Base-by-base conservation (phyloP, 2,888 invertebrate genomes). In the Eustalomyia histrio region DNA sequence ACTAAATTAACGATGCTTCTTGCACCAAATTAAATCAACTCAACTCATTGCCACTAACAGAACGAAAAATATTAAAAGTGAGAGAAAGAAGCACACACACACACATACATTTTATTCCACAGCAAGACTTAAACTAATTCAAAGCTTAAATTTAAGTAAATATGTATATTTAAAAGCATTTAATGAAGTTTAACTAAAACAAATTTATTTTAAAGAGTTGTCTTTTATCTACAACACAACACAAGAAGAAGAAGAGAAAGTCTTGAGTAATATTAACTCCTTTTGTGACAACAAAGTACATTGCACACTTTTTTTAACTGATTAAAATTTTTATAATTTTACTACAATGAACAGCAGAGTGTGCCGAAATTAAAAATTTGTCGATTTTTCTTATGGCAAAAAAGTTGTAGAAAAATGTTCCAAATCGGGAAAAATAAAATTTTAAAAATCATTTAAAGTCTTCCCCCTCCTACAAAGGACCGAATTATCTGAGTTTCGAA, bases 81-180 rank as follows among this genome's bases (percentile, higher is more conserved):
- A 3, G 29, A 6, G 7, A 29, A 29, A 6, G 24, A 29, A 6
- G 7, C 7, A 29, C 29, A 29, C 7, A 29, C 7, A 29, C 39
- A 39, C 2, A 39, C 6, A 18, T 16, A n/a, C 6, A 52, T 10
- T 18, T 24, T 10, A 43, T 17, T 24, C 58, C 16, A 58, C 16
- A 16, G 21, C 29, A 67, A 43, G 35, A 55, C 55, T 75, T 61
- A 50, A 68, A 76, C 2, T 12, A 67, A 75, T 61, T 47, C 53
- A 47, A 75, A 35, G 29, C 8, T 67, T 60, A 12, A 52, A 53
- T 60, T 47, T 14, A n/a, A 61, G 33, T 9, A 75, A 68, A 75
- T 75, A 60, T 43, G 43, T 35, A 18, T 63, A 21, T 55, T 5
- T 10, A 33, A 68, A 55, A 9, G 10, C 29, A 47, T 35, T 53